Base-by-base conservation (phyloP, 92 coral and sea anemone genomes). In the Blastomussa wellsi region DNA sequence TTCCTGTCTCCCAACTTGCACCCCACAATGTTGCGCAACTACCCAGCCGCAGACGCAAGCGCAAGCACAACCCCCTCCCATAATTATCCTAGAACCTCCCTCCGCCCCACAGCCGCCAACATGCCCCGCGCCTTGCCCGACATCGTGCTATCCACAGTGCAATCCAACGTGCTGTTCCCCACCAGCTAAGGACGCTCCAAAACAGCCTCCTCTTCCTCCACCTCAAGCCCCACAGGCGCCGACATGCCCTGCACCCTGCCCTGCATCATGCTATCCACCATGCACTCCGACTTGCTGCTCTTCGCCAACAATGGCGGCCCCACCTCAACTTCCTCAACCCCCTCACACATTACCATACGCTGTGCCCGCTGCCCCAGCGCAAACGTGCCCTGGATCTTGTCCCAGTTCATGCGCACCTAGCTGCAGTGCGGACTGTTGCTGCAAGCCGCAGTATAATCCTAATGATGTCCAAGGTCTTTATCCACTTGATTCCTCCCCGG, bases 401-500 rank as follows among this genome's bases (percentile, higher is more conserved):
- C 94, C 94, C 59, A 66, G 84, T 22, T 65, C 94, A 14, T 95
- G 98, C 73, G 93, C 91, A 31, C 98, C 98, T 5, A 88, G 72
- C 72, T 95, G 98, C 70, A 91, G 87, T 73, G 42, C 89, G 9
- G 91, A 90, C 28, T 95, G 97, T 37, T 95, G 98, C 77, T 86
- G 92, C 17, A 66, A 76, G 47, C 86, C 78, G 26, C 83, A 57
- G 83, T 69, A 86, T 49, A 59, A 86, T 44, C 80, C 92, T 59
- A 26, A 83, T 16, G 80, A 83, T 37, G 74, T 83, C 87, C 60
- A 64, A 62, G 87, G 81, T 64, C 73, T 83, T 16, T 83, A 51
- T 69, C 87, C 87, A 19, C 49, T 83, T 10, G 87, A 83, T 39
- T 73, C 79, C 59, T 35, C 80, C 35, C 87, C 87, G 5, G 80